Evolutionary conservation across 2,113 vertebrate species (phyloP).

Genomic region (Lycaon pictus): DNA sequence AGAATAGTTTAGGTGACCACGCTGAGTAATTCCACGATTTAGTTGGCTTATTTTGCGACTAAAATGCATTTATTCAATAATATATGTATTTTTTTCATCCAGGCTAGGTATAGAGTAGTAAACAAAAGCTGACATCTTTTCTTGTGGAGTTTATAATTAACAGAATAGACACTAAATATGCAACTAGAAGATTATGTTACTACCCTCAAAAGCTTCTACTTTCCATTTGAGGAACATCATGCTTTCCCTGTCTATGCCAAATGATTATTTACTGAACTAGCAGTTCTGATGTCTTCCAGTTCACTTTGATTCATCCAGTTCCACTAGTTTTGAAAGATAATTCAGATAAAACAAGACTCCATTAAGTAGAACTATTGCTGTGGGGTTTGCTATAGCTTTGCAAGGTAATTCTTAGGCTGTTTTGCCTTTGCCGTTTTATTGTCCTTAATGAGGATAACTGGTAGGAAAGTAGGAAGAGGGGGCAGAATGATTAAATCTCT

Average conservation of each 20-base stretch:
- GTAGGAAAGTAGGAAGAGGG: background rate
- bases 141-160: background rate
- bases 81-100: background rate
- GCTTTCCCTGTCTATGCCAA: background rate
- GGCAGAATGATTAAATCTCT: background rate
- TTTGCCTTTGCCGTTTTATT: background rate
- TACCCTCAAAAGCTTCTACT: background rate
- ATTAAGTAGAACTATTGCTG: background rate
- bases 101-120: background rate
- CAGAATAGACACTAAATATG: background rate
- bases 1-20: background rate
- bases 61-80: background rate
- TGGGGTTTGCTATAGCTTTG: background rate
- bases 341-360: background rate
- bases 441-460: background rate
- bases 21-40: background rate
- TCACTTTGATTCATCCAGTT: constrained; percentile 23
- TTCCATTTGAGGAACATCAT: background rate
- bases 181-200: background rate
- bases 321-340: background rate
- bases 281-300: background rate
- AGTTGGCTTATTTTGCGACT: background rate
- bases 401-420: background rate
- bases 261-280: background rate
- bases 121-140: background rate